phyloP scores from a whole-genome alignment of 2,113 vertebrate species.

The Lepus timidus region DNA sequence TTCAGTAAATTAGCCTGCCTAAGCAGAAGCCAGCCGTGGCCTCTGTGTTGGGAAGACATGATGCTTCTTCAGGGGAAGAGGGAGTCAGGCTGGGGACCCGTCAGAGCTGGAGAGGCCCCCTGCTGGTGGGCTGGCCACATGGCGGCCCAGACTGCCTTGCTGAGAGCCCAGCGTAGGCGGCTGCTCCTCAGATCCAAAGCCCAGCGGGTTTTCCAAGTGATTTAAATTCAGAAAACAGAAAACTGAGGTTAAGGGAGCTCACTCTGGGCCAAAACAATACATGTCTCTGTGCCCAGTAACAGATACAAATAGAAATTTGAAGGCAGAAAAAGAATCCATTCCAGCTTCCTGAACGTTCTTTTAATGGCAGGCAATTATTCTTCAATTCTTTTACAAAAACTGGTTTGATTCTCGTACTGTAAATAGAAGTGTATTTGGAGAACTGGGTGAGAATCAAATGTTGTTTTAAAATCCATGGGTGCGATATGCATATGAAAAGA shows the following conservation, averaged over 20 bases:
- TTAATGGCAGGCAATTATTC: constrained; percentile 11
- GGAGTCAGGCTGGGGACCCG: background rate
- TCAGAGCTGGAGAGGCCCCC: background rate
- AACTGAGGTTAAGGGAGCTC: constrained; percentile 34
- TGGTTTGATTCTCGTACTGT: background rate
- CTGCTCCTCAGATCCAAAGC: background rate
- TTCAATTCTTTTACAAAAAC: constrained; percentile 3
- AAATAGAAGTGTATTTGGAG: background rate
- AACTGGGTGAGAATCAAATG: background rate
- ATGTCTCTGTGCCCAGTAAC: background rate
- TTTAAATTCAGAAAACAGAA: constrained; percentile 64
- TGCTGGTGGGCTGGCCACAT: background rate
- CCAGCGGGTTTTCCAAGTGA: background rate
- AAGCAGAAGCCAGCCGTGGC: constrained; percentile 62
- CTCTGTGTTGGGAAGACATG: constrained; percentile 3
- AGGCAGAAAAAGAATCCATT: constrained; percentile 13
- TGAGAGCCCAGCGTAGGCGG: fast-evolving
- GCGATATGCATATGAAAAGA: background rate
- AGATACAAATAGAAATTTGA: constrained; percentile 54
- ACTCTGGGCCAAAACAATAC: constrained; percentile 18
- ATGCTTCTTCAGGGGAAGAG: background rate
- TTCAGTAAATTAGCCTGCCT: constrained; percentile 62
- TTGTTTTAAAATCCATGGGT: background rate
- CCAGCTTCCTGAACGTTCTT: background rate
- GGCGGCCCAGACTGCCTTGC: fast-evolving